Evolutionary conservation across 92 coral and sea anemone genomes (phyloP), one percentile per base, ranked within the genome.

Genomic region (Porites cylindrica): DNA sequence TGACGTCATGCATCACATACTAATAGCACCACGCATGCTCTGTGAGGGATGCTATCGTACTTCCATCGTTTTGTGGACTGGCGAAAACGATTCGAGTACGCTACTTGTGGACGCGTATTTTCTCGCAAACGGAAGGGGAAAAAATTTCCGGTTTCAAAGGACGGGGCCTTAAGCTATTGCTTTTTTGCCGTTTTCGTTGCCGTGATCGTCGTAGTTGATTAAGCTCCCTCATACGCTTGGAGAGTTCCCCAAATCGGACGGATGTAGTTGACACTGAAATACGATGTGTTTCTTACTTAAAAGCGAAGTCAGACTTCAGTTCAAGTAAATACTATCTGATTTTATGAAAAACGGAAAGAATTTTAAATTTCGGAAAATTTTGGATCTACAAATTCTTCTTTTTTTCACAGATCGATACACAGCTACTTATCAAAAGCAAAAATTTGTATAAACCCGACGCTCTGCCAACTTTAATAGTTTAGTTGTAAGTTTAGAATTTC

Each of bases 301-400:
- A 54, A 81, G 47, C 59, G 85, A 82, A 82, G 87, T 83, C 68
- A 83, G 73, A 83, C 87, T 74, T 83, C 63, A 83, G 47, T 83
- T 73, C 13, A 72, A 51, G 80, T 83, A 74, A 83, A 74, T 61
- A 83, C n/a, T 62, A 72, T 82, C 71, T 73, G 80, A 73, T 83
- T 83, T 60, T 38, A 38, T 72, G 59, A 43, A 21, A 72, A 50
- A 61, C 14, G 63, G 87, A 24, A 83, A 72, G 64, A 75, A 75
- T 53, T 75, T 24, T 60, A 69, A 10, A 63, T 61, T 47, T 58
- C 47, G 47, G 59, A 54, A 71, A 43, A 16, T 50, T 50, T 71
- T 51, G 61, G 87, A 83, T 73, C 63, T 62, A 10, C 51, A 51
- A 8, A 70, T 29, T 56, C 58, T 21, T 82, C 38, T 32, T 78